Evolutionary conservation across 2,113 vertebrate genomes (phyloP).

Genomic region (Etheostoma cragini): DNA sequence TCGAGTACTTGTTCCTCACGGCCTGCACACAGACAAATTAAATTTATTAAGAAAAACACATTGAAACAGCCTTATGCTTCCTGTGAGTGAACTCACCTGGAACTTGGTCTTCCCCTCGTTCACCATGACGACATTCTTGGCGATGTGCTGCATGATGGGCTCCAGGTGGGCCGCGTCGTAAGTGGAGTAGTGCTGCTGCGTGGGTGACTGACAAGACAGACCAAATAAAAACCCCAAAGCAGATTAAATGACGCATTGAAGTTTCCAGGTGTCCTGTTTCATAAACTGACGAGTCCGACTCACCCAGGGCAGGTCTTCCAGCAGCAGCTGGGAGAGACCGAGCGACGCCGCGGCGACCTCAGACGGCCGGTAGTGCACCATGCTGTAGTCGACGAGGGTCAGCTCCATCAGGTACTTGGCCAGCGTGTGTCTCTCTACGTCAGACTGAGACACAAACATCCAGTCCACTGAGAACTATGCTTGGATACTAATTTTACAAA

Average conservation of each 20-base stretch:
- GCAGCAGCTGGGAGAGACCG: constrained; percentile 89
- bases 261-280: neutral
- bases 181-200: constrained; percentile 89
- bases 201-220: constrained; percentile 22
- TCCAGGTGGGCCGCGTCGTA: constrained; percentile 86
- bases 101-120: constrained; percentile 88
- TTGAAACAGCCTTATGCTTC: too few species aligned
- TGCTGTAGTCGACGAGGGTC: constrained; percentile 92
- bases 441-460: constrained; percentile 81
- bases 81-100: constrained; percentile 81
- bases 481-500: too few species aligned
- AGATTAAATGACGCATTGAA: neutral
- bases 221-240: neutral
- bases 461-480: neutral
- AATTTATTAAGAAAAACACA: too few species aligned
- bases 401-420: constrained; percentile 97
- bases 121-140: constrained; percentile 89
- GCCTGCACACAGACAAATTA: too few species aligned
- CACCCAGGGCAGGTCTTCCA: constrained; percentile 89
- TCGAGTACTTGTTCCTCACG: constrained; percentile 91
- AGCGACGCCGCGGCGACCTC: constrained; percentile 91
- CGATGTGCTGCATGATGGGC: constrained; percentile 89
- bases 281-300: constrained; percentile 36
- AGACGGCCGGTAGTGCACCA: constrained; percentile 93
- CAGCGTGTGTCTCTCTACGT: constrained; percentile 90